Conservation (phyloP, 1,140 invertebrate genomes). For the Brachionus plicatilis region DNA sequence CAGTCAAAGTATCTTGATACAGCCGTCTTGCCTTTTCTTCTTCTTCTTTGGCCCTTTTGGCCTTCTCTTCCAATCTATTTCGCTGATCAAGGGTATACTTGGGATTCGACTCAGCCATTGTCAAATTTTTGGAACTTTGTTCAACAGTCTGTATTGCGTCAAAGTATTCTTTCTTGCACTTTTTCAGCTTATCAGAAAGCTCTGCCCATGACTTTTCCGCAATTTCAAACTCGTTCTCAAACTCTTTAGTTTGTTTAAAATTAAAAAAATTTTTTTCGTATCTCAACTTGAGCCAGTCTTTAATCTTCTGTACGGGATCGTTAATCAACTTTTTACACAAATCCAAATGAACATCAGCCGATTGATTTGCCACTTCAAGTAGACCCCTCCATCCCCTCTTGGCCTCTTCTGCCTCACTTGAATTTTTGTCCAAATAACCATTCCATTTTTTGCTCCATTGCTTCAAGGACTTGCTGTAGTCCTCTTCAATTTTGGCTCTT, state of each 20-base stretch:
- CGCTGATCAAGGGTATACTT: conserved; percentile 89
- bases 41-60: conserved; percentile 84
- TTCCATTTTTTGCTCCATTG: conserved; percentile 97
- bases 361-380: conserved; percentile 78
- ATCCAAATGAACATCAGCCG: conserved; percentile 55
- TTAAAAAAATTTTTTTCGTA: conserved; percentile 22
- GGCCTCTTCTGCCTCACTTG: conserved; percentile 82
- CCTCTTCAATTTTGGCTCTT: conserved; percentile 84
- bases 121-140: conserved; percentile 89
- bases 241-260: conserved; percentile 39
- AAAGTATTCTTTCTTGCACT: conserved; percentile 86
- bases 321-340: background rate
- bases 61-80: conserved; percentile 88
- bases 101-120: conserved; percentile 83
- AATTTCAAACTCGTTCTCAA: conserved; percentile 44
- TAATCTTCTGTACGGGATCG: background rate
- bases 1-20: conserved; percentile 80
- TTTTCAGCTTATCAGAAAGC: conserved; percentile 73
- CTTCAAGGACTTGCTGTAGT: conserved; percentile 83
- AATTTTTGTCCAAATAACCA: conserved; percentile 88
- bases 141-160: conserved; percentile 86
- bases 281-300: conserved; percentile 27
- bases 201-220: conserved; percentile 97
- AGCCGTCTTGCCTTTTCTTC: conserved; percentile 82
- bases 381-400: conserved; percentile 94